phyloP scores from a whole-genome alignment of 2,113 vertebrate species.

The Nymphicus hollandicus region DNA sequence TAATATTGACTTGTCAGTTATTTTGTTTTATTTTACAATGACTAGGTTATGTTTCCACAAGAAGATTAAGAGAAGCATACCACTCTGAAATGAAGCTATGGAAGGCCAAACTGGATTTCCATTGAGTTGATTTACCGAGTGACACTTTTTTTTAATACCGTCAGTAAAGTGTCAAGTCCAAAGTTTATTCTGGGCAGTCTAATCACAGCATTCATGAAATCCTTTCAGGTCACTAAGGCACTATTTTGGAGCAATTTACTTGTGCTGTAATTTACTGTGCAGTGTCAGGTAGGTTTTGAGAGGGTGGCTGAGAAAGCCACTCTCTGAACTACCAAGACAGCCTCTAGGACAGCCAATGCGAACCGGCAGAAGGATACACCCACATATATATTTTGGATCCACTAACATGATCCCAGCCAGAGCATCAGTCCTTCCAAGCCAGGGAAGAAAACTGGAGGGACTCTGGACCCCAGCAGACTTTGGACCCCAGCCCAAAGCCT shows the following conservation, averaged over 20 bases:
- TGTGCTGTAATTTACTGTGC: neutral
- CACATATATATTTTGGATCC: rapidly evolving
- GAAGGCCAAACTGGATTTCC: neutral
- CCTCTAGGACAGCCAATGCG: rapidly evolving
- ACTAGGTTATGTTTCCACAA: neutral
- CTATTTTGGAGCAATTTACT: neutral
- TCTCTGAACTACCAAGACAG: neutral
- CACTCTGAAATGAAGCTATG: neutral
- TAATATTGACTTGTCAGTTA: neutral
- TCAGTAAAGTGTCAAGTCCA: neutral
- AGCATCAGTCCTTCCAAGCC: neutral
- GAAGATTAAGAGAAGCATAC: neutral
- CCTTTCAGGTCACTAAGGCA: neutral
- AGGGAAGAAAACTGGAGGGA: neutral
- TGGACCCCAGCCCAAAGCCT: neutral
- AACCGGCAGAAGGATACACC: neutral
- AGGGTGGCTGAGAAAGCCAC: neutral
- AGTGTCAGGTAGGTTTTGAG: neutral
- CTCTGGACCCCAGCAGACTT: neutral
- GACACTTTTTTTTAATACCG: neutral
- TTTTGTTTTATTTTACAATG: neutral
- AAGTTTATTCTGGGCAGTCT: neutral
- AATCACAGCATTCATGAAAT: neutral
- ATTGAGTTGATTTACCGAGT: neutral
- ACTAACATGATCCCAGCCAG: neutral